phyloP scores from a whole-genome alignment of 2,888 invertebrate genomes.

The Odontocolon sp. region DNA sequence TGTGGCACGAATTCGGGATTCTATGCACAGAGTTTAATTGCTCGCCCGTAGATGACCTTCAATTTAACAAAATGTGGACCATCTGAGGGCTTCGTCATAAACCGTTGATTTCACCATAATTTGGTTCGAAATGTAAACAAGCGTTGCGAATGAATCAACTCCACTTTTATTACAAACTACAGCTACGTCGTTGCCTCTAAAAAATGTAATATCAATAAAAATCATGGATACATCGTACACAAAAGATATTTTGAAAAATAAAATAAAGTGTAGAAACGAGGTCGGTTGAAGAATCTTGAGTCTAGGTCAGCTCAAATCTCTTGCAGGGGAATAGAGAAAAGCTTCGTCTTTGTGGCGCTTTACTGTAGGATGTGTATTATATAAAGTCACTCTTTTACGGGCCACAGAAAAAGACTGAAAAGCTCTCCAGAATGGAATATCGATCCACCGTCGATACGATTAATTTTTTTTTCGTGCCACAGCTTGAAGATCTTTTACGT shows the following conservation, averaged over 20 bases:
- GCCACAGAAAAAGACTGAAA: background rate
- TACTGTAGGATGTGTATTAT: background rate
- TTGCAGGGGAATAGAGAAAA: background rate
- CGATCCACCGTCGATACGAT: constrained; percentile 9
- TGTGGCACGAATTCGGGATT: background rate
- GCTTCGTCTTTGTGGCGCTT: background rate
- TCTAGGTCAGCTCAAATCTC: background rate
- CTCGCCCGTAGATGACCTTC: background rate
- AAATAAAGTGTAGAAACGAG: background rate
- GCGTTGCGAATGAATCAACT: background rate
- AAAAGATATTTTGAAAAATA: background rate
- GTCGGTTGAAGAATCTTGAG: background rate
- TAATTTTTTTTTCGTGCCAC: background rate
- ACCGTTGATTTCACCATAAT: background rate
- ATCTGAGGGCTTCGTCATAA: constrained; percentile 1
- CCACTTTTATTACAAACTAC: background rate
- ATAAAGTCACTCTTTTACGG: background rate
- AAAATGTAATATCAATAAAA: background rate
- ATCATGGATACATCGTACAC: background rate
- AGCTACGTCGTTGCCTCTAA: background rate
- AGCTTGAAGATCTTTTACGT: background rate
- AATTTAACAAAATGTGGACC: constrained; percentile 4
- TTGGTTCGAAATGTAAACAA: background rate
- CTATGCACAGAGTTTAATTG: background rate
- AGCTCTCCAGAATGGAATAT: background rate